Evolutionary conservation across 2,888 invertebrate genomes (phyloP).

Genomic region (Temnothorax unifasciatus): DNA sequence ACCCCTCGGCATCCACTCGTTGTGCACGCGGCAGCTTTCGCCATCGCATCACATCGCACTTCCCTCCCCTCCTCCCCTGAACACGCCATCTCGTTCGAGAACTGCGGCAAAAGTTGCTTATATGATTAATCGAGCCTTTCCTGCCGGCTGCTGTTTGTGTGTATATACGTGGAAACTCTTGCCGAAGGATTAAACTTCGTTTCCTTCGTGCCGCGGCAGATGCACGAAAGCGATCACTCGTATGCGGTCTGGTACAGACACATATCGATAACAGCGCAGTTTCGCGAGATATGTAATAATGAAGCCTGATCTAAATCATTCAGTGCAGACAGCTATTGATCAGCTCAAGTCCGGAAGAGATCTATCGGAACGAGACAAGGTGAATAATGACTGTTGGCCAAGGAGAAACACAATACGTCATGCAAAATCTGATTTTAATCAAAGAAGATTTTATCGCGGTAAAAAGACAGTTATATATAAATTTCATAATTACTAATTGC

Average conservation of each 20-base stretch:
- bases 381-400: conserved; percentile 30
- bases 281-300: conserved; percentile 26
- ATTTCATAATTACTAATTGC: neutral
- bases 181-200: conserved; percentile 66
- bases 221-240: conserved; percentile 48
- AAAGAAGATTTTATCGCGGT: neutral
- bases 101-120: conserved; percentile 73
- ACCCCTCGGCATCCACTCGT: conserved; percentile 13
- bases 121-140: conserved; percentile 76
- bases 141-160: conserved; percentile 32
- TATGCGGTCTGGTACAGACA: conserved; percentile 25
- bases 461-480: neutral
- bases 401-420: neutral
- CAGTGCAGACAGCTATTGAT: conserved; percentile 39
- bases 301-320: conserved; percentile 49
- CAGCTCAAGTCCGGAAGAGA: neutral
- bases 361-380: conserved; percentile 23
- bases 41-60: conserved; percentile 34
- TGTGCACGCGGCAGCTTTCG: conserved; percentile 34
- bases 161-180: conserved; percentile 45
- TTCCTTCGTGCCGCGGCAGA: conserved; percentile 47
- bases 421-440: neutral
- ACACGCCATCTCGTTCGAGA: conserved; percentile 60
- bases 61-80: neutral
- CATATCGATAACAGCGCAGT: conserved; percentile 22